phyloP scores from a whole-genome alignment of 2,888 invertebrate species.

The Sturmia bella region DNA sequence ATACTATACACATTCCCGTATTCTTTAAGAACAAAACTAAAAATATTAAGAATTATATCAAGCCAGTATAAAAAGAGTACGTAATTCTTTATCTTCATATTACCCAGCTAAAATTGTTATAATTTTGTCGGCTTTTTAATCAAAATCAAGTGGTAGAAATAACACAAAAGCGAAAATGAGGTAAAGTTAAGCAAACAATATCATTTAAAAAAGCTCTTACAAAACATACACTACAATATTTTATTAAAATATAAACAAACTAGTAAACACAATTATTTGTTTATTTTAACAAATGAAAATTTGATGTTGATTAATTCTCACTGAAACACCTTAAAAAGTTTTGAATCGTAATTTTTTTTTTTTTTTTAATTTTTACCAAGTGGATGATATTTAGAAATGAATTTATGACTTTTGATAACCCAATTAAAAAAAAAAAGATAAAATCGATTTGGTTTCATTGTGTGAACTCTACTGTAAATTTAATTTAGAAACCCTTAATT shows the following conservation, averaged over 20 bases:
- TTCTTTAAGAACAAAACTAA: constrained; percentile 4
- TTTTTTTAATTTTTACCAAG: no score
- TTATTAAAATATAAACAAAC: constrained; percentile 21
- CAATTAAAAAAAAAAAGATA: no score
- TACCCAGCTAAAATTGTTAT: constrained; percentile 36
- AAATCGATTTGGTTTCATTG: no score
- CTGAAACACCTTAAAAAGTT: no score
- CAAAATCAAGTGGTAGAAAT: constrained; percentile 57
- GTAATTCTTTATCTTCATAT: constrained; percentile 45
- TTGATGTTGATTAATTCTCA: not conserved
- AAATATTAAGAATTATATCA: constrained; percentile 37
- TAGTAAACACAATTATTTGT: not conserved
- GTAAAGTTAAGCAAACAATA: constrained; percentile 33
- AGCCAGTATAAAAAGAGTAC: constrained; percentile 27
- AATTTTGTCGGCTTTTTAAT: constrained; percentile 1
- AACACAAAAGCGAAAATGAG: constrained; percentile 53
- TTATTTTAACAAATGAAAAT: not conserved
- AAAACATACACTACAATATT: constrained; percentile 30
- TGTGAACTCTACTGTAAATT: no score
- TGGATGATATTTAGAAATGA: no score
- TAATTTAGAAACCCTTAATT: no score
- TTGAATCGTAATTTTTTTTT: no score
- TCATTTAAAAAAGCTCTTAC: constrained; percentile 30
- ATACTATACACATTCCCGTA: constrained; percentile 3
- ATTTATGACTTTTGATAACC: no score